Base-by-base conservation (phyloP, 1,140 invertebrate genomes). In the Lepidurus packardi region DNA sequence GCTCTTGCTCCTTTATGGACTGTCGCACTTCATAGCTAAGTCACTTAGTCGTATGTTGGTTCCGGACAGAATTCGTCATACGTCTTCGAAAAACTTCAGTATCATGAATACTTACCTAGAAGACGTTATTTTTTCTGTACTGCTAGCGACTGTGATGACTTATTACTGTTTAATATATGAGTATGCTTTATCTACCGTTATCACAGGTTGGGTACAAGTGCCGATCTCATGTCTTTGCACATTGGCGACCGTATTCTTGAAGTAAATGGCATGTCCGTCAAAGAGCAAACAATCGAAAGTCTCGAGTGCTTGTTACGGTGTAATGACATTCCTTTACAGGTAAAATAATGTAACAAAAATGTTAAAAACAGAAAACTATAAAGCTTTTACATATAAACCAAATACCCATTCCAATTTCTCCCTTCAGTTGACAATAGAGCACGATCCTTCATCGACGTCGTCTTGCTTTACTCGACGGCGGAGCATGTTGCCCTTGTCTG, bases 201-300 rank as follows among this genome's bases (percentile, higher is more conserved):
- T 65, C 75, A 44, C 75, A 95, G 94, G 83, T 88, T 95, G 81
- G 92, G 95, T 82, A 89, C 92, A 76, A 92, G 91, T 81, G 90
- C 90, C 81, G 92, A 93, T 81, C 85, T 94, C 24, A 91, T 94
- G 88, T 91, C 93, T 13, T 86, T 95, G 47, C 94, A 94, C 84
- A 92, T 97, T 81, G 95, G 95, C 24, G 95, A 97, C 85, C 88
- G 91, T 83, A 95, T 97, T 79, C 86, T 97, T 75, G 95, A 97
- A 88, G 93, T 97, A 16, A 96, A 97, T 88, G 95, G 95, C 1
- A 90, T 92, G 1, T 92, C 93, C 4, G 91, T 96, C 0, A 91
- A 90, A 83, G 92, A 93, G 83, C 90, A 91, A 78, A 89, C 91
- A 1, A 87, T 93, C 73, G 90, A 92, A 80, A 91, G 90, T 78